Base-by-base conservation (phyloP, 2,797 vertebrate genomes). In the Scleropages formosus region DNA sequence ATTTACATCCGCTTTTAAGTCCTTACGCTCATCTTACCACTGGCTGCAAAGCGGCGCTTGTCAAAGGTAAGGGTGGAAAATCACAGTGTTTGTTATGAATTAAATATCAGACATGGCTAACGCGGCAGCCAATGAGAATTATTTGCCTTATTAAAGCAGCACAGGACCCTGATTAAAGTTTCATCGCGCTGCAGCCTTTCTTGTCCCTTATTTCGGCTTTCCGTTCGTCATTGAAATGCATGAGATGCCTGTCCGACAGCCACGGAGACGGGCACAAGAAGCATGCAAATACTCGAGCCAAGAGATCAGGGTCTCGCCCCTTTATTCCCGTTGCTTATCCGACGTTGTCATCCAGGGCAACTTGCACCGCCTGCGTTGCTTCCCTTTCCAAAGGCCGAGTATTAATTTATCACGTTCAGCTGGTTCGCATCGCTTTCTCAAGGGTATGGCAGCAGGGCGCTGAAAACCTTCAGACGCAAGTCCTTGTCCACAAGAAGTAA, bases 91-190 rank as follows among this genome's bases (percentile, higher is more conserved):
- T 94, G 92, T 93, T 94, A 94, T 95, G 91, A 94, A 94, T 95
- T 93, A 94, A 94, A 95, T 94, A 94, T 94, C 92, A 93, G 91
- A 92, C 93, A 93, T 90, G 90, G 93, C 44, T 92, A 93, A 91
- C 91, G 85, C 88, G 88, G 89, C 88, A 89, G 90, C 92, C 93
- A 94, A 93, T 94, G 93, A 94, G 92, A 93, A 94, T 94, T 93
- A 93, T 94, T 94, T 93, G 92, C 91, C 92, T 94, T 94, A 92
- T 94, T 94, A 94, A 94, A 93, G 91, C 92, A 91, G 92, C 90
- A 93, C 91, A 94, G 94, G 93, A 94, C 89, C 88, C 92, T 94
- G 93, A 94, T 94, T 92, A 94, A 93, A 94, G 93, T 94, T 93
- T 93, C 91, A 94, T 93, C 94, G 91, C 89, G 90, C 92, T 92